phyloP scores from a whole-genome alignment of 2,113 vertebrate species.

The Carassius auratus region DNA sequence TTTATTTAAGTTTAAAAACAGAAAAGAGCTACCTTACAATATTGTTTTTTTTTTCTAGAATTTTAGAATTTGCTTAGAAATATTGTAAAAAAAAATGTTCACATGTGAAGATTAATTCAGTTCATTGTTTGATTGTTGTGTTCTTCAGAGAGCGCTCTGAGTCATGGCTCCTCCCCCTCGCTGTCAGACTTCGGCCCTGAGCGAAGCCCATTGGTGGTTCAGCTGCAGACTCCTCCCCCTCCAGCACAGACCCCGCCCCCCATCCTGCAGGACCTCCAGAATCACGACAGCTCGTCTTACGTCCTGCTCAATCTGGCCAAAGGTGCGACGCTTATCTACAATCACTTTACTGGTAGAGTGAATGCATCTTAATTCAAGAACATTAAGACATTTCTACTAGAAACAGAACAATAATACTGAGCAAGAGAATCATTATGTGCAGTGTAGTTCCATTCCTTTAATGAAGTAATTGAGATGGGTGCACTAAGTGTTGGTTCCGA shows the following conservation, averaged over 20 bases:
- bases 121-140: not conserved
- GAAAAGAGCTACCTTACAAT: too few relatives aligned
- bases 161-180: conserved; percentile 70
- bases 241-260: conserved; percentile 74
- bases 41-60: too few relatives aligned
- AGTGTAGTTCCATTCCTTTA: too few relatives aligned
- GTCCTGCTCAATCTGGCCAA: conserved; percentile 96
- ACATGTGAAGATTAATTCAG: not conserved
- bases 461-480: too few relatives aligned
- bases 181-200: conserved; percentile 76
- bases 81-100: too few relatives aligned
- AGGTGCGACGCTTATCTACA: conserved; percentile 69
- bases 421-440: too few relatives aligned
- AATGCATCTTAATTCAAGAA: too few relatives aligned
- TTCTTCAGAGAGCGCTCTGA: conserved; percentile 80
- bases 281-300: conserved; percentile 90
- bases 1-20: too few relatives aligned
- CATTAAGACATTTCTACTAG: too few relatives aligned
- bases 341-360: too few relatives aligned
- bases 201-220: conserved; percentile 83
- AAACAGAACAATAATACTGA: too few relatives aligned
- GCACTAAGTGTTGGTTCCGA: too few relatives aligned
- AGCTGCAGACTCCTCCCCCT: conserved; percentile 80
- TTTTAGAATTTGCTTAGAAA: not conserved
- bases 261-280: conserved; percentile 92